Conservation (phyloP, 2,113 vertebrate genomes). For the Tragulus kanchil region DNA sequence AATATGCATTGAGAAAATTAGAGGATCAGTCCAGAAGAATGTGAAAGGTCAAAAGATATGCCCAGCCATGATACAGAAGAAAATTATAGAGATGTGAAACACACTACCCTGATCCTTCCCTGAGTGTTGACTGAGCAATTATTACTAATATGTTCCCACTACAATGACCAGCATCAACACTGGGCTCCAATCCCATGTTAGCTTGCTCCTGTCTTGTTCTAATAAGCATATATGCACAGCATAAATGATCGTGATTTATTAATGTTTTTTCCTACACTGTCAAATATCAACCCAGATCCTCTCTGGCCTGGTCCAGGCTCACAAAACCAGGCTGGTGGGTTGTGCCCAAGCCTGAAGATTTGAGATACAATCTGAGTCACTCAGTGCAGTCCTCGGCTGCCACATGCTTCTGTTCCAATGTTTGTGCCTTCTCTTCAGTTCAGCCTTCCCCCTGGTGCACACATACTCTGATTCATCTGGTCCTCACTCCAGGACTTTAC, state of each 20-base stretch:
- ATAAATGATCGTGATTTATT: not conserved
- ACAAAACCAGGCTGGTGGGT: not conserved
- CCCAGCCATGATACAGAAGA: not conserved
- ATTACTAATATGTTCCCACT: not conserved
- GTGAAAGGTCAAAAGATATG: not conserved
- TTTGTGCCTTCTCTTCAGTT: not conserved
- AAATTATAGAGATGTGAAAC: not conserved
- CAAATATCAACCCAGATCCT: not conserved
- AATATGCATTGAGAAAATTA: not conserved
- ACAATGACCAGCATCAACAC: not conserved
- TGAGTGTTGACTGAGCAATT: not conserved
- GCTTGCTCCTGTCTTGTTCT: not conserved
- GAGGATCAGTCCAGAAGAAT: not conserved
- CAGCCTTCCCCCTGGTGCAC: constrained; percentile 1
- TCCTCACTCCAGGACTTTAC: not conserved
- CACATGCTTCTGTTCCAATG: not conserved
- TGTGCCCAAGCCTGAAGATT: not conserved
- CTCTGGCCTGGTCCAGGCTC: not conserved
- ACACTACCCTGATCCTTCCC: not conserved
- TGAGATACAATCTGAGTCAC: constrained; percentile 52
- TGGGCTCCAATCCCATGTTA: not conserved
- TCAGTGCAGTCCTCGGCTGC: not conserved
- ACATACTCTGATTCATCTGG: constrained; percentile 24
- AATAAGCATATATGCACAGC: not conserved
- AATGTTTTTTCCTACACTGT: not conserved